Conservation (phyloP, 2,888 invertebrate genomes). For the Acrobeloides nanus region DNA sequence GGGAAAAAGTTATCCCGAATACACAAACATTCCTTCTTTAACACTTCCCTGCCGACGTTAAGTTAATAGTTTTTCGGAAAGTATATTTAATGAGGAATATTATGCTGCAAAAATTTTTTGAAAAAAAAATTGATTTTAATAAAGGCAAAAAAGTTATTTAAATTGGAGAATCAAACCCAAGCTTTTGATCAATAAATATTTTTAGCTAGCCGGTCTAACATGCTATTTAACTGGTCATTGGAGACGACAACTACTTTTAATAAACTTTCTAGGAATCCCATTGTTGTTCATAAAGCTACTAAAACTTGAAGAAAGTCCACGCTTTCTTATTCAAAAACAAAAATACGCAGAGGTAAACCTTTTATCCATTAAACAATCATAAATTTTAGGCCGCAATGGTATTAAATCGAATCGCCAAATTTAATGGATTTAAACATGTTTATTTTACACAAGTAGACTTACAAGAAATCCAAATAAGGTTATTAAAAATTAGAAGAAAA, state of each 20-base stretch:
- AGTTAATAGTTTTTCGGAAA: too few relatives aligned
- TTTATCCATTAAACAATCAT: not conserved
- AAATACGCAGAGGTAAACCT: constrained; percentile 6
- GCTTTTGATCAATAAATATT: constrained; percentile 2
- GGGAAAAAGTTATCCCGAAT: too few relatives aligned
- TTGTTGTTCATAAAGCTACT: constrained; percentile 13
- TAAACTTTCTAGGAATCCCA: constrained; percentile 14
- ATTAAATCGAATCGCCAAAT: constrained; percentile 19
- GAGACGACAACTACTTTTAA: constrained; percentile 11
- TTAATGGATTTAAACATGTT: constrained; percentile 12
- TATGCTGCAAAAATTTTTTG: too few relatives aligned
- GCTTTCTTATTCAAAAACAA: constrained; percentile 16
- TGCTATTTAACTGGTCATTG: constrained; percentile 13
- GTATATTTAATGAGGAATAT: too few relatives aligned
- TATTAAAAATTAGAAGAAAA: not conserved
- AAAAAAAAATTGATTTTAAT: too few relatives aligned
- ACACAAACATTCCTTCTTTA: too few relatives aligned
- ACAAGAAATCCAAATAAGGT: constrained; percentile 14
- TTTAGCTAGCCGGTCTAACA: constrained; percentile 18
- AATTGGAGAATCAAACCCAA: too few relatives aligned
- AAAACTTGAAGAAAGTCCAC: constrained; percentile 16
- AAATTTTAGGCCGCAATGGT: constrained; percentile 10
- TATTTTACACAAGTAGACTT: constrained; percentile 16
- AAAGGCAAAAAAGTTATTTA: too few relatives aligned
- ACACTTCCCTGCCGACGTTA: too few relatives aligned